Base-by-base conservation (phyloP, 2,888 invertebrate species). In the Rhimphoctona megacephalus region DNA sequence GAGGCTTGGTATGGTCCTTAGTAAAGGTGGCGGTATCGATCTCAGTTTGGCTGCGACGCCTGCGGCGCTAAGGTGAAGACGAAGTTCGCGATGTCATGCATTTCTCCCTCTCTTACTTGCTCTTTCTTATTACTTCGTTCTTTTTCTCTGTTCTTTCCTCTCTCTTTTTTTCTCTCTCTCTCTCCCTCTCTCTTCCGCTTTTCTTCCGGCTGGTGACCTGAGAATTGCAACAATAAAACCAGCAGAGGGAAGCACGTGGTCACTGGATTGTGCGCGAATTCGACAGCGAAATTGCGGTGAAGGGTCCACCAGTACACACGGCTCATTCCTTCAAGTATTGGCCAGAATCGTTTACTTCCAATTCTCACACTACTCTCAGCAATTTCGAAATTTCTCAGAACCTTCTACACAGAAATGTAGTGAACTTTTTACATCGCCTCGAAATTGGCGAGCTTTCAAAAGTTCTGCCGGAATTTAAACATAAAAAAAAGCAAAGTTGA, bases 1-100 rank as follows among this genome's bases (percentile, higher is more conserved):
- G 30, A 61, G 61, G 22, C 22, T 54, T 22, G 54, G 30, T 39
- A 78, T 36, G 78, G 76, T 76, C 76, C 49, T 83, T 73, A 54
- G 78, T 19, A 33, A 46, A 77, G 76, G 76, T 76, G 64, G 57
- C 25, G 46, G 78, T 83, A 83, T 83, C 79, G 83, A 83, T 79
- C 83, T 83, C 57, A 25, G 84, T 76, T 73, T 74, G 76, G 80
- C 74, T 76, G 70, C 84, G 80, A 76, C 73, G 74, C 80, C 52
- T 69, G 57, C 69, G 72, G 84, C 74, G 79, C 74, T 69, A 61
- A 57, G 33, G 72, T 22, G 67, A 74, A 74, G 74, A 79, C 67
- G 22, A 69, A 80, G 49, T 74, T 84, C 69, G 25, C 46, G 19
- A 67, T 57, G 77, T 43, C 74, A 46, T 17, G 64, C 66, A 49